Evolutionary conservation across 2,113 vertebrate genomes (phyloP).

Genomic region (Ceyx melanurus): DNA sequence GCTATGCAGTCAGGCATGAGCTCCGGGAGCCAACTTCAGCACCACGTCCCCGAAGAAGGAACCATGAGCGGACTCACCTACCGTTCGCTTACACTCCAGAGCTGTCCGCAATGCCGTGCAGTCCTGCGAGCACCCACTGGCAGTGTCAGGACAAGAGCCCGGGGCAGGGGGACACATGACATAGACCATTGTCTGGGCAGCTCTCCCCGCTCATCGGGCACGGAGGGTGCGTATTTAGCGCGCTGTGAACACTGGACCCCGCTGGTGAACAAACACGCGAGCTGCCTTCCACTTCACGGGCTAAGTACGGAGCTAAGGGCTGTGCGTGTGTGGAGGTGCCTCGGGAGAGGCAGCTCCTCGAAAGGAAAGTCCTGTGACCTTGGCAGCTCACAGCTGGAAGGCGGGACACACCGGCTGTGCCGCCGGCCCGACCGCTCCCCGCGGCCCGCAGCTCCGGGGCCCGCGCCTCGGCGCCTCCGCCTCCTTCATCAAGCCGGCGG

Average conservation of each 20-base stretch:
- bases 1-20: accelerated
- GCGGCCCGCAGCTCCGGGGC: neutral
- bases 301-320: neutral
- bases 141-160: neutral
- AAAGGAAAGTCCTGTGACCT: neutral
- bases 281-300: accelerated
- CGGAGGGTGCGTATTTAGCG: accelerated
- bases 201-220: accelerated
- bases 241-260: too few relatives aligned
- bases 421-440: neutral
- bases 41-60: neutral
- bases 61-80: neutral
- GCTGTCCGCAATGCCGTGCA: accelerated
- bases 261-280: neutral
- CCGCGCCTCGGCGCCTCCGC: neutral
- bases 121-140: accelerated
- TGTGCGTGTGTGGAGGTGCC: neutral
- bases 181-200: accelerated
- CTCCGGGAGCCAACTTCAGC: neutral
- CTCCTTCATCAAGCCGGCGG: neutral
- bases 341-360: neutral
- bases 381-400: neutral
- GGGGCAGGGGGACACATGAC: neutral
- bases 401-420: neutral
- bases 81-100: neutral